These are phyloP conservation scores for Corythaeola cristata DNA, from an alignment of 2,113 vertebrate species.

Conservation along the genomic window DNA sequence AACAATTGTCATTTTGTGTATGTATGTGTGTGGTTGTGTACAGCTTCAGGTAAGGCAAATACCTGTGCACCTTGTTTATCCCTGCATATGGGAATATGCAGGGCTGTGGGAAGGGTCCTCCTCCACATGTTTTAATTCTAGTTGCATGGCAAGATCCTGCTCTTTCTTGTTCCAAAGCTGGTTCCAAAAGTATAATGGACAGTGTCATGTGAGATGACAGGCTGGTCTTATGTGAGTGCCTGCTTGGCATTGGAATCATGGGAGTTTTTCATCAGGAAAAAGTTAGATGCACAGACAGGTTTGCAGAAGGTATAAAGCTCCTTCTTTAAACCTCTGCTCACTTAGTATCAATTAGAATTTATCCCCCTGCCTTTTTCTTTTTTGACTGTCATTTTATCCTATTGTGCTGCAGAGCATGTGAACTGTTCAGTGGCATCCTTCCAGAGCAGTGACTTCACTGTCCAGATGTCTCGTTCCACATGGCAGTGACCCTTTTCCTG, in stretches of 20 bases:
- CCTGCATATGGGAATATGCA: rapidly evolving
- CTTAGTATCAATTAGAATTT: neutral
- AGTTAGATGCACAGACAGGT: neutral
- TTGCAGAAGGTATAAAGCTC: neutral
- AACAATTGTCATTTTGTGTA: too few species aligned
- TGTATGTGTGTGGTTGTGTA: neutral
- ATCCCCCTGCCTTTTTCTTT: neutral
- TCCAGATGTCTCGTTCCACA: slow-evolving; percentile 50
- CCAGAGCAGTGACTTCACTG: slow-evolving; percentile 58
- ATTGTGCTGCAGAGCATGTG: neutral
- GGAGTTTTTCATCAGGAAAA: neutral
- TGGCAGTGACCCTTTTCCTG: slow-evolving; percentile 46
- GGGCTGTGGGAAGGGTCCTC: neutral
- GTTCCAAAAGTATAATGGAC: neutral
- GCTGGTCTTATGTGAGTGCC: neutral
- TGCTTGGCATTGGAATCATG: neutral
- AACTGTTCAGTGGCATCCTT: neutral
- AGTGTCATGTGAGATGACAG: neutral
- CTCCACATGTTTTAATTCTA: neutral
- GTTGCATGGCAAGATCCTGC: neutral
- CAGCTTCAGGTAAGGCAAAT: neutral
- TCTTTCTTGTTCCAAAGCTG: neutral
- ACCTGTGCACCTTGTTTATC: neutral
- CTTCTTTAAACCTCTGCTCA: neutral
- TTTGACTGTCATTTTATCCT: neutral